Conservation (phyloP, 1,140 invertebrate genomes). For the Nylanderia fulva region DNA sequence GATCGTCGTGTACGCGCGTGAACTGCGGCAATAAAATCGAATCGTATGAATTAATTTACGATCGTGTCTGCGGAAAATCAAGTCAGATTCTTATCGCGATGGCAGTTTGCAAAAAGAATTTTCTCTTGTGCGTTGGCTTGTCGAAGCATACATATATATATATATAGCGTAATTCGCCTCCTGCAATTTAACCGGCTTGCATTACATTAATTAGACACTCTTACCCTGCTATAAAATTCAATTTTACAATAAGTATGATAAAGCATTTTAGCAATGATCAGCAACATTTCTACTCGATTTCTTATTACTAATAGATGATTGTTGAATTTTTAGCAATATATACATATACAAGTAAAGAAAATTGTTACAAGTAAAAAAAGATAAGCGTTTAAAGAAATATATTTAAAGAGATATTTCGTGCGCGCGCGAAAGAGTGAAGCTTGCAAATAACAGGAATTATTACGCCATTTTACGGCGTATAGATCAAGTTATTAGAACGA, state of each 20-base stretch:
- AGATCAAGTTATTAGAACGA: conserved; percentile 31
- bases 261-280: conserved; percentile 39
- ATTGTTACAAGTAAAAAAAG: conserved; percentile 38
- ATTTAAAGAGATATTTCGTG: conserved; percentile 3
- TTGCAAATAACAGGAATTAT: conserved; percentile 39
- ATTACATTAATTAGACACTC: conserved; percentile 52
- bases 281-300: conserved; percentile 40
- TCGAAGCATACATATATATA: too few species aligned
- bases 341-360: conserved; percentile 15
- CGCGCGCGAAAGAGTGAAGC: conserved; percentile 13
- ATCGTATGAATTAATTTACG: conserved; percentile 43
- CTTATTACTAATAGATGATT: conserved; percentile 43
- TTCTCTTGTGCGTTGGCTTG: conserved; percentile 4
- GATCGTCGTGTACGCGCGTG: conserved; percentile 62
- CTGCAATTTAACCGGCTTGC: conserved; percentile 42
- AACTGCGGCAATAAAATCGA: conserved; percentile 66
- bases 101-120: conserved; percentile 42
- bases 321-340: conserved; percentile 52
- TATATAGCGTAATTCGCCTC: conserved; percentile 11
- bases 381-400: conserved; percentile 35
- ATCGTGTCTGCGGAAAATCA: conserved; percentile 24
- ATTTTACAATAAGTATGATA: conserved; percentile 37
- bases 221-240: conserved; percentile 50
- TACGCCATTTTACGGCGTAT: conserved; percentile 43
- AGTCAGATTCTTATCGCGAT: conserved; percentile 24